Evolutionary conservation across 2,797 vertebrate genomes (phyloP), one percentile per base, ranked within the genome.

Genomic region (Neosalanx taihuensis): DNA sequence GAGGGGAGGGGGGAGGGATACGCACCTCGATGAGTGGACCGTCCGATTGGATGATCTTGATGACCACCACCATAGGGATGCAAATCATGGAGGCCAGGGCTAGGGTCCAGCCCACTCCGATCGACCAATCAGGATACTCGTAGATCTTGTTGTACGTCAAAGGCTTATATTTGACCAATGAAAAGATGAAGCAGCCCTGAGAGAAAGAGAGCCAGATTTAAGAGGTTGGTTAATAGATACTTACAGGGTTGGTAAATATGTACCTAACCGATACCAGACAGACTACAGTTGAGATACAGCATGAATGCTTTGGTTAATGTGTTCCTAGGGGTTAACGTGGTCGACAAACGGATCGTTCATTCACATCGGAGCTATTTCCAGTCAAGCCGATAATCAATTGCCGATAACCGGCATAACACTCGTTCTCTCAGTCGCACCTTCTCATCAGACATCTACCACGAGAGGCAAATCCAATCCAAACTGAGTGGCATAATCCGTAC

Each of bases 81-180:
- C 97, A 99, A 87, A 98, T 89, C 95, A 99, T 99, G 84, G 98
- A 99, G 80, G 94, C 84, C 76, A 99, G 91, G 72, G 98, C 98
- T 81, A 99, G 92, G 77, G 89, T 85, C 98, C 98, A 99, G 67
- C 97, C 98, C 13, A 99, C 79, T 73, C 96, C 97, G 1, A 98
- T 89, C 74, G 98, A 94, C 97, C 97, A 99, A 23, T 94, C 93
- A 0, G 98, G 98, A 84, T 98, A 99, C 71, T 92, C 86, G 74
- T 98, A 99, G 83, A 93, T 73, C 90, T 99, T 99, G 92, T 99
- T 99, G 92, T 99, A 99, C 72, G 90, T 99, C 92, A 99, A 86
- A 72, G 97, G 97, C 75, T 94, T 94, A 79, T 98, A 99, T 90
- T 97, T 98, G 88, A 95, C 96, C 87, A 99, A 90, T 75, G 97